Percentiles rank a stretch among this genome's conserved stretches.
Evolutionary conservation across 2,797 vertebrate species (phyloP).

Genomic region (Mus spretus): DNA sequence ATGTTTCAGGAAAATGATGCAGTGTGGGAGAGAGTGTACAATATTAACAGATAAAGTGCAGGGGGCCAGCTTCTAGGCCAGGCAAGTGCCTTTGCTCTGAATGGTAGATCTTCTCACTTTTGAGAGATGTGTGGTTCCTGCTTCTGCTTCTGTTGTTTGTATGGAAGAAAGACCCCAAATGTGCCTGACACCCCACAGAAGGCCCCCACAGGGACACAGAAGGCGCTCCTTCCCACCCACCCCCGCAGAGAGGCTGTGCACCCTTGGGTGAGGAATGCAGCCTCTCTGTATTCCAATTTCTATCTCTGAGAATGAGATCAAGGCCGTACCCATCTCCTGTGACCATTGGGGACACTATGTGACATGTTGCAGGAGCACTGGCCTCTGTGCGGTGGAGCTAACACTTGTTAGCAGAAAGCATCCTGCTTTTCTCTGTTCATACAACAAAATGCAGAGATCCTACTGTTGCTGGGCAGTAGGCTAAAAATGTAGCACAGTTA

Average conservation of each 20-base stretch:
- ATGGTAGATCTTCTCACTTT: background rate
- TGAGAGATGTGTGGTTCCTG: background rate
- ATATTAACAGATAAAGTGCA: background rate
- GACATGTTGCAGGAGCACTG: background rate
- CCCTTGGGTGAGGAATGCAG: background rate
- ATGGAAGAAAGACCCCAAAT: background rate
- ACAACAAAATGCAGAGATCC: slow-evolving; percentile 1
- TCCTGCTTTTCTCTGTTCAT: background rate
- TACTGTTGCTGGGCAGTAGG: background rate
- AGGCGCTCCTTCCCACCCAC: background rate
- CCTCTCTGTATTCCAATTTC: background rate
- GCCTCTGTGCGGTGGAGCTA: accelerated
- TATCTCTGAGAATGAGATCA: background rate
- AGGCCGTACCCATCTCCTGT: accelerated
- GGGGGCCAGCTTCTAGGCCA: background rate
- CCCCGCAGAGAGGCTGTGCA: background rate
- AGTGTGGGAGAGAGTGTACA: background rate
- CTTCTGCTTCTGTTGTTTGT: slow-evolving; percentile 7
- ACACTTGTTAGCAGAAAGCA: background rate
- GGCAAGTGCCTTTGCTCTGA: background rate
- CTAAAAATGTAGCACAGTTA: background rate
- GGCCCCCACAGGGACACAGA: background rate
- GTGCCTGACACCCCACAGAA: background rate
- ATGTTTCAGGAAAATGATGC: background rate
- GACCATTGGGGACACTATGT: background rate